Evolutionary conservation across 2,113 vertebrate genomes (phyloP).

Genomic region (Tupaia tana): DNA sequence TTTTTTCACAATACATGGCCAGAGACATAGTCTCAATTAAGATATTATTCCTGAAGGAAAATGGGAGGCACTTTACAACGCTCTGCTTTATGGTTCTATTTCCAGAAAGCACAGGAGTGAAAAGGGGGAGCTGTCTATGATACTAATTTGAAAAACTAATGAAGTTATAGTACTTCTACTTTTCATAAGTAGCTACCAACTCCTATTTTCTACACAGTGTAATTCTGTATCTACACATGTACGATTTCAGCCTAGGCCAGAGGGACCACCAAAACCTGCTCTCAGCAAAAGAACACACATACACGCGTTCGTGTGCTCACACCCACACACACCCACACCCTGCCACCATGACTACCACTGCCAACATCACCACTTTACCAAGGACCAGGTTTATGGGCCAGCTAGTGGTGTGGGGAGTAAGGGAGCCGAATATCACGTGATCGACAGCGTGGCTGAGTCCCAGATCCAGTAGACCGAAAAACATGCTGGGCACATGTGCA

Average conservation of each 20-base stretch:
- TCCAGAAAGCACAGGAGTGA: slow-evolving; percentile 62
- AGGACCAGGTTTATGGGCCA: neutral
- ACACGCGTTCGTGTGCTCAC: too few species aligned
- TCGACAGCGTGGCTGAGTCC: too few species aligned
- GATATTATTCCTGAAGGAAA: slow-evolving; percentile 58
- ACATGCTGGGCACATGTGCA: too few species aligned
- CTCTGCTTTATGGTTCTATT: slow-evolving; percentile 72
- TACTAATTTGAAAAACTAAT: slow-evolving; percentile 73
- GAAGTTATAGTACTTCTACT: slow-evolving; percentile 55
- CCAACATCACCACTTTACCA: neutral
- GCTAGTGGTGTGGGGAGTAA: too few species aligned
- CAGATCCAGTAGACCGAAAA: too few species aligned
- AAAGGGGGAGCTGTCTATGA: slow-evolving; percentile 72
- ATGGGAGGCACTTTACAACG: slow-evolving; percentile 68
- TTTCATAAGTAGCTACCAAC: slow-evolving; percentile 59
- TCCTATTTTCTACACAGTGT: neutral
- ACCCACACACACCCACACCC: neutral
- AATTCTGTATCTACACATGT: neutral
- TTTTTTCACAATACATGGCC: slow-evolving; percentile 61
- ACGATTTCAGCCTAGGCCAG: neutral
- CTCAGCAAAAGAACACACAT: neutral
- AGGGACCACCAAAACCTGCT: neutral
- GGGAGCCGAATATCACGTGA: too few species aligned
- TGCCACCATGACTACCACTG: neutral
- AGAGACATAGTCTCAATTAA: slow-evolving; percentile 70